Evolutionary conservation across 2,113 vertebrate species (phyloP).

Genomic region (Rhipidura dahli): DNA sequence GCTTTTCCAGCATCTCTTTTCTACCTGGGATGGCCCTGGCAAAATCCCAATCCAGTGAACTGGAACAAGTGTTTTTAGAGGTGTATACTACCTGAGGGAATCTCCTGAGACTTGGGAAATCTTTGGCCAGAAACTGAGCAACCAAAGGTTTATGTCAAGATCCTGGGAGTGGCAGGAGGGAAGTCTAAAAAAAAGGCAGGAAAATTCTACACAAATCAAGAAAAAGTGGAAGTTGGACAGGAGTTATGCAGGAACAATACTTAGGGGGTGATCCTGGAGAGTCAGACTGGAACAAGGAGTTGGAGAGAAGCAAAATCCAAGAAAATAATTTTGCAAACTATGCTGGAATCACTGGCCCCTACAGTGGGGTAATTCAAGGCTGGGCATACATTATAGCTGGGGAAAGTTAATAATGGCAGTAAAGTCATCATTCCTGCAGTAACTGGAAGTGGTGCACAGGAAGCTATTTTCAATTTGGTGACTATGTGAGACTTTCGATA

Average conservation of each 20-base stretch:
- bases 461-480: conserved; percentile 64
- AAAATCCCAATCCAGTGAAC: neutral
- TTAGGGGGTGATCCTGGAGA: neutral
- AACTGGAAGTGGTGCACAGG: conserved; percentile 38
- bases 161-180: neutral
- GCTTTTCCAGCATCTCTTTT: neutral
- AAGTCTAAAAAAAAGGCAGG: neutral
- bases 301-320: neutral
- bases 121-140: neutral
- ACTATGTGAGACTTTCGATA: conserved; percentile 52
- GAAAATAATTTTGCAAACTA: neutral
- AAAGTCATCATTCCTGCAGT: conserved; percentile 43
- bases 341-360: conserved; percentile 18
- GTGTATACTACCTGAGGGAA: neutral
- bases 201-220: neutral
- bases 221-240: neutral
- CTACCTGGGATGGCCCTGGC: neutral
- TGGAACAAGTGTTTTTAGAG: neutral
- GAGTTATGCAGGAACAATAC: neutral
- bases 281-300: neutral
- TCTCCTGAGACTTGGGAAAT: neutral
- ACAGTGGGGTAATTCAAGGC: conserved; percentile 5
- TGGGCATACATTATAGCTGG: conserved; percentile 12
- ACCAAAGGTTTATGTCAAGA: neutral
- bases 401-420: conserved; percentile 59